Conservation (phyloP, 2,113 vertebrate species). For the Syngnathus typhle region DNA sequence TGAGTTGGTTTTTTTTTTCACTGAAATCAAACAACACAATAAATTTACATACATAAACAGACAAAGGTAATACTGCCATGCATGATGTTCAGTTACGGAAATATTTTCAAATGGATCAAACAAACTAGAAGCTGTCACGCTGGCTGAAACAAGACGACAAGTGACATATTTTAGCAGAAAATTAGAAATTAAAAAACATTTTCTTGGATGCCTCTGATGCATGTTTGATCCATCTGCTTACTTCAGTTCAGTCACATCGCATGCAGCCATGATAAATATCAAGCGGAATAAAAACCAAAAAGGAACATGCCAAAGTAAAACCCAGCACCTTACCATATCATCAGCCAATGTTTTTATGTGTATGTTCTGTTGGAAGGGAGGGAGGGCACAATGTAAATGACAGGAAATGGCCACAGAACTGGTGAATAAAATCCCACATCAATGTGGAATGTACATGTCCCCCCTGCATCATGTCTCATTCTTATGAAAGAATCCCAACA, state of each 20-base stretch:
- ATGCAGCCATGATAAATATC: slow-evolving; percentile 35
- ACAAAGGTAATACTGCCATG: slow-evolving; percentile 21
- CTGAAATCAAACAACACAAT: not conserved
- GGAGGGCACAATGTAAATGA: slow-evolving; percentile 75
- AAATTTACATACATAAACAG: slow-evolving; percentile 1
- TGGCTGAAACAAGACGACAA: not conserved
- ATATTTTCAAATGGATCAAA: slow-evolving; percentile 55
- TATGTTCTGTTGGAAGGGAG: slow-evolving; percentile 89
- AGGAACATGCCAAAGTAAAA: slow-evolving; percentile 55
- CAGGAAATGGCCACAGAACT: slow-evolving; percentile 55
- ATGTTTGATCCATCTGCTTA: slow-evolving; percentile 58
- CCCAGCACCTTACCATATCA: slow-evolving; percentile 93
- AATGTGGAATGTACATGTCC: slow-evolving; percentile 12
- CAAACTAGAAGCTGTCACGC: slow-evolving; percentile 5
- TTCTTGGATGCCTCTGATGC: not conserved
- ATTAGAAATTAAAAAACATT: not conserved
- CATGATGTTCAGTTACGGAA: slow-evolving; percentile 29
- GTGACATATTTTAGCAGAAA: not conserved
- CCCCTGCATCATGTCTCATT: slow-evolving; percentile 4
- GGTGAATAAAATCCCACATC: slow-evolving; percentile 31
- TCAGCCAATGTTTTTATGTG: slow-evolving; percentile 99
- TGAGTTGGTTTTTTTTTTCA: not conserved
- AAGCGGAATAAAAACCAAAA: slow-evolving; percentile 41
- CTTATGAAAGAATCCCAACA: not conserved
- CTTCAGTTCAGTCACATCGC: slow-evolving; percentile 43